Conservation (phyloP, 1,140 invertebrate genomes). For the Muscidifurax raptorellus region DNA sequence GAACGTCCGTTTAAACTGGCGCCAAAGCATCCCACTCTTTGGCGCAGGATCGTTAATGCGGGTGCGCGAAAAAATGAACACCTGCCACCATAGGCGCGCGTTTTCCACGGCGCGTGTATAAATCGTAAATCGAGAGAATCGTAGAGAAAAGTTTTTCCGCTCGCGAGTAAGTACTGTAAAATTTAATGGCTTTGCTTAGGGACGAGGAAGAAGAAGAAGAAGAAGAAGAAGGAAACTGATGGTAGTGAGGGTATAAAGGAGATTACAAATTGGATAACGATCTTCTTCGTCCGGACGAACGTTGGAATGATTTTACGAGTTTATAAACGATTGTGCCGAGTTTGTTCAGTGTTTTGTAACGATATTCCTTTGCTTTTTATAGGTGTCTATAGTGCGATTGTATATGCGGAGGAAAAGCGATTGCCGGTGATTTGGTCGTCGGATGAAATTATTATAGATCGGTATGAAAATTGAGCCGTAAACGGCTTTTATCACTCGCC, state of each 20-base stretch:
- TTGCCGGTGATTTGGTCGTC: no score
- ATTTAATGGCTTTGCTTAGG: slow-evolving; percentile 24
- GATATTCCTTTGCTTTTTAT: not conserved
- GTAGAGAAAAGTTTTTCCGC: slow-evolving; percentile 24
- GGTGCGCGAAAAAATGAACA: not conserved
- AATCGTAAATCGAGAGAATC: slow-evolving; percentile 39
- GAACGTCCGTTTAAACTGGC: not conserved
- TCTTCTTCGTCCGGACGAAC: not conserved
- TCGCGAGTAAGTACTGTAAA: slow-evolving; percentile 10
- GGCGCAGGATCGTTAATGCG: slow-evolving; percentile 24
- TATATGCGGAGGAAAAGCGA: no score
- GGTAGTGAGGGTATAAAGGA: not conserved
- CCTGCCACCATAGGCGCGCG: not conserved
- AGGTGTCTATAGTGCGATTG: not conserved
- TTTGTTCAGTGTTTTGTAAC: not conserved
- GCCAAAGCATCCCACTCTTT: not conserved
- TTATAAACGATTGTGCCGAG: slow-evolving; percentile 7
- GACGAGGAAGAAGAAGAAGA: not conserved
- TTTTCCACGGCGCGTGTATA: not conserved
- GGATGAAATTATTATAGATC: no score
- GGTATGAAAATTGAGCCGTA: no score
- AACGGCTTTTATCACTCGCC: no score
- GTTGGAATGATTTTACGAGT: slow-evolving; percentile 19
- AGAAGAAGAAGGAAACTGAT: not conserved
- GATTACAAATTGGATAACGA: slow-evolving; percentile 44